These are phyloP conservation scores for Dynastes maya DNA, from an alignment of 2,888 invertebrate genomes.

Conservation along the genomic window DNA sequence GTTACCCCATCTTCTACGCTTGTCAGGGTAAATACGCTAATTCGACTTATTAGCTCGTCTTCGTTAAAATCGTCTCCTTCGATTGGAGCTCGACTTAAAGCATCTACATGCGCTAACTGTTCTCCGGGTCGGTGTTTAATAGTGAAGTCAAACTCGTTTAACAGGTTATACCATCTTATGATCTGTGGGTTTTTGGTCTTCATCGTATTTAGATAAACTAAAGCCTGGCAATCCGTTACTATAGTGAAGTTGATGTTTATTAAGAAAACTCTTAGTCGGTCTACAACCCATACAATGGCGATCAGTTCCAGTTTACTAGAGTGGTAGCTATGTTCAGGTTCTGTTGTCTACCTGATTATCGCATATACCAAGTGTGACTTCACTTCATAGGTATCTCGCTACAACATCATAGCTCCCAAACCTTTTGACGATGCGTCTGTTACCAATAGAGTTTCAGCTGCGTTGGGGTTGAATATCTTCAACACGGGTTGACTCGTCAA, in stretches of 20 bases:
- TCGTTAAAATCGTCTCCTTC: background rate
- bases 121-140: constrained; percentile 47
- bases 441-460: background rate
- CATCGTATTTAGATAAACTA: constrained; percentile 54
- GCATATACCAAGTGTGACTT: too few relatives aligned
- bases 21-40: too few relatives aligned
- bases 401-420: constrained; percentile 5
- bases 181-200: constrained; percentile 57
- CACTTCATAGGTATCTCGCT: too few relatives aligned
- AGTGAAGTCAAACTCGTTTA: constrained; percentile 54
- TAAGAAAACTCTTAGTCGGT: constrained; percentile 55
- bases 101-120: constrained; percentile 55
- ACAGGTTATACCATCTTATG: constrained; percentile 53
- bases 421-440: constrained; percentile 55
- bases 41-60: too few relatives aligned
- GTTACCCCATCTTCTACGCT: too few relatives aligned
- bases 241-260: constrained; percentile 56
- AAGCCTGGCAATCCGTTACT: constrained; percentile 57
- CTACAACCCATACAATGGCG: too few relatives aligned
- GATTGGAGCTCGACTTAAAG: constrained; percentile 29
- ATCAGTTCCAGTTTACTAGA: constrained; percentile 59
- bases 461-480: background rate
- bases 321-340: constrained; percentile 54
- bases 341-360: too few relatives aligned
- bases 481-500: too few relatives aligned